These are phyloP conservation scores for Halictus ligatus DNA, from an alignment of 2,888 invertebrate genomes.

Conservation along the genomic window DNA sequence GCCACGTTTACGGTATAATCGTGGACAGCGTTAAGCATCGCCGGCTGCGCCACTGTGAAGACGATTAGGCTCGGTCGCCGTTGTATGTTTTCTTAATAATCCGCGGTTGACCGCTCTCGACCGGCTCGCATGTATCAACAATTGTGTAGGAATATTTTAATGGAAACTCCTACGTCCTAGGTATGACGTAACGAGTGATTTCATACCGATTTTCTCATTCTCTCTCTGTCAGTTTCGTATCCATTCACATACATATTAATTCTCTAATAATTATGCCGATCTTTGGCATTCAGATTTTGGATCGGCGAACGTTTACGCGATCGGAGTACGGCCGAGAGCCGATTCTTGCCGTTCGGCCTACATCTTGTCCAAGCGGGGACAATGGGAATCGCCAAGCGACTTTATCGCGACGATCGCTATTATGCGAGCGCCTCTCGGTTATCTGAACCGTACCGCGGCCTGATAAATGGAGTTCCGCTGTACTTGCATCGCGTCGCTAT, in stretches of 20 bases:
- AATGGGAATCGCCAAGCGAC: background rate
- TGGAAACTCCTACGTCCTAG: too few relatives aligned
- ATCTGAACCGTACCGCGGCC: background rate
- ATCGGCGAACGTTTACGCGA: background rate
- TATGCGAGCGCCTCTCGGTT: background rate
- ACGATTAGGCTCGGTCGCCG: slow-evolving; percentile 17
- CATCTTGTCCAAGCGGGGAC: background rate
- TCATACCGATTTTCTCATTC: too few relatives aligned
- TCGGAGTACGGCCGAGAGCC: background rate
- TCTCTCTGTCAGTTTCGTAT: too few relatives aligned
- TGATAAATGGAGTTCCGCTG: slow-evolving; percentile 14
- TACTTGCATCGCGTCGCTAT: background rate
- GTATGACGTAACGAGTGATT: too few relatives aligned
- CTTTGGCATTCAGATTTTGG: background rate
- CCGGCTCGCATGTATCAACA: background rate
- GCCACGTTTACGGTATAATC: slow-evolving; percentile 19
- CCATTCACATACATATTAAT: too few relatives aligned
- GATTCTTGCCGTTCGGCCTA: background rate
- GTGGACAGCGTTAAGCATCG: slow-evolving; percentile 4
- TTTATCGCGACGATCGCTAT: background rate
- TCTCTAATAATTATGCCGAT: too few relatives aligned
- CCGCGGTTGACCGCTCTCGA: too few relatives aligned
- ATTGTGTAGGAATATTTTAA: too few relatives aligned
- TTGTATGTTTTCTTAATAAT: slow-evolving; percentile 8
- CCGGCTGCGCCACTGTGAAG: slow-evolving; percentile 7